Conservation (phyloP, 2,888 invertebrate genomes). For the Allolobophora icterica region DNA sequence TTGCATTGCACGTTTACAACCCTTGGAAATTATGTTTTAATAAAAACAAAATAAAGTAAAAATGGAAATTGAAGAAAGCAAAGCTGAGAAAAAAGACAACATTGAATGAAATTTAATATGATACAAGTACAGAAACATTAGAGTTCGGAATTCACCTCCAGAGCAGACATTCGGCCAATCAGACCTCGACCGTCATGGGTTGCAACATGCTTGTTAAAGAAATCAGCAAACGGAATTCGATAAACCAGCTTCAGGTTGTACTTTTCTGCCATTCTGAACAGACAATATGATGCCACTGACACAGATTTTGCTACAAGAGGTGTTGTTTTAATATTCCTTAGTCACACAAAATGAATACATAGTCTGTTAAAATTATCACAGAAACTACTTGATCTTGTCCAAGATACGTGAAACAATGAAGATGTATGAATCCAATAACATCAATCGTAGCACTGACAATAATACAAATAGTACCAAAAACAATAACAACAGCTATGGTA, state of each 20-base stretch:
- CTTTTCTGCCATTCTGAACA: conserved; percentile 67
- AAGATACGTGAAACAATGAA: not conserved
- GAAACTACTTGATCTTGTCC: not conserved
- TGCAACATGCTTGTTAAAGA: conserved; percentile 73
- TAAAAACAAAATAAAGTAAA: not conserved
- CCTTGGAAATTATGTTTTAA: not conserved
- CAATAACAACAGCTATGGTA: not conserved
- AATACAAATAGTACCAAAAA: not conserved
- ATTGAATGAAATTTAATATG: conserved; percentile 1
- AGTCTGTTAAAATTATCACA: not conserved
- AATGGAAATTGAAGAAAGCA: not conserved
- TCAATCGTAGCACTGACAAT: not conserved
- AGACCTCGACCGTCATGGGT: conserved; percentile 70
- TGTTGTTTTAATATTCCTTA: not conserved
- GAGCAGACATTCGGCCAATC: conserved; percentile 76
- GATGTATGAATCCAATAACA: not conserved
- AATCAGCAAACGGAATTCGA: conserved; percentile 76
- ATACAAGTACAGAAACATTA: not conserved
- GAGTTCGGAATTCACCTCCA: conserved; percentile 58
- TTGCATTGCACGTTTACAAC: not conserved
- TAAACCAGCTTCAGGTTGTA: conserved; percentile 68
- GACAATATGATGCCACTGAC: not conserved
- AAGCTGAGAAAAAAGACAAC: not conserved
- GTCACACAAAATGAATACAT: not conserved
- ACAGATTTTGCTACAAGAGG: not conserved